Conservation (phyloP, 2,888 invertebrate genomes). For the Brachynemurus nebulosus region DNA sequence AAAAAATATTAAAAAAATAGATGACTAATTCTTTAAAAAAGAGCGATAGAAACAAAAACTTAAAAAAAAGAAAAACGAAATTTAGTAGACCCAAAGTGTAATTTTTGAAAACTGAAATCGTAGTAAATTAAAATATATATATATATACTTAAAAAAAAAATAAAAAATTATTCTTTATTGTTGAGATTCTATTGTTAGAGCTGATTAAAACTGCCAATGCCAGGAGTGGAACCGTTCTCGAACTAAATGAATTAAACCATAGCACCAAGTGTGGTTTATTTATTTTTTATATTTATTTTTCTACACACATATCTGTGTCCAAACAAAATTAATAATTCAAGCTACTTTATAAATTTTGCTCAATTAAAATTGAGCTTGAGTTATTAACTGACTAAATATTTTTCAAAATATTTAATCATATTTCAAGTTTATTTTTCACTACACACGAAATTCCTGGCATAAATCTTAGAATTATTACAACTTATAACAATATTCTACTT, state of each 20-base stretch:
- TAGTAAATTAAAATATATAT: conserved; percentile 1
- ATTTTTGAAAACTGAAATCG: background rate
- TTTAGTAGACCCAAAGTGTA: conserved; percentile 4
- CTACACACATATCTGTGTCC: too few relatives aligned
- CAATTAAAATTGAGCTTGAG: too few relatives aligned
- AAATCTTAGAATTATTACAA: background rate
- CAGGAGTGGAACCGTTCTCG: conserved; percentile 5
- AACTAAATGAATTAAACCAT: too few relatives aligned
- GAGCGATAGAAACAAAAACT: background rate
- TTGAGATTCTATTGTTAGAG: conserved; percentile 16
- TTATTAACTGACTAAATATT: too few relatives aligned
- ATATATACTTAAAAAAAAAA: conserved; percentile 1
- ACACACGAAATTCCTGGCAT: conserved; percentile 4
- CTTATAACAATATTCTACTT: conserved; percentile 1
- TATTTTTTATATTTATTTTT: too few relatives aligned
- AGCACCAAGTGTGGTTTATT: too few relatives aligned
- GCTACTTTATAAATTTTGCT: too few relatives aligned
- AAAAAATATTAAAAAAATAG: conserved; percentile 2
- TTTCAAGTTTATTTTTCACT: background rate
- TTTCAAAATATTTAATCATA: background rate
- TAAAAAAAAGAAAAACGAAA: background rate
- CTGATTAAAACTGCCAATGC: conserved; percentile 17
- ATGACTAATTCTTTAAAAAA: too few relatives aligned
- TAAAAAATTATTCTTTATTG: conserved; percentile 12
- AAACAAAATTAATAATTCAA: too few relatives aligned